Evolutionary conservation across 1,140 invertebrate genomes (phyloP).

Genomic region (Nasonia longicornis): DNA sequence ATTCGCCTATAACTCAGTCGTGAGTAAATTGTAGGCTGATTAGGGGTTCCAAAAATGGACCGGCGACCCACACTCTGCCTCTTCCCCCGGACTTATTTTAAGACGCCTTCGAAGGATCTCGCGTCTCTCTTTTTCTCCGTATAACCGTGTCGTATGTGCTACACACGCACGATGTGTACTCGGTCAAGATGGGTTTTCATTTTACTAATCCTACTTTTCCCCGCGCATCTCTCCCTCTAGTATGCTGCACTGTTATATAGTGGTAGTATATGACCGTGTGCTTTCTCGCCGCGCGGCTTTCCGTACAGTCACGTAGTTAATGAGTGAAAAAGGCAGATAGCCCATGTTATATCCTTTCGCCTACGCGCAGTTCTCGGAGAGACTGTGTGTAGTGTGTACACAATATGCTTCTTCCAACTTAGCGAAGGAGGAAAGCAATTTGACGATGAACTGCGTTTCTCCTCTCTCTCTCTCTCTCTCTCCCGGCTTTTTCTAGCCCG

Average conservation of each 20-base stretch:
- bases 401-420: background rate
- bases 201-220: constrained; percentile 17
- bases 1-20: no score
- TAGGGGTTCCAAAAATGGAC: constrained; percentile 6
- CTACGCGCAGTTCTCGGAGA: background rate
- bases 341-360: constrained; percentile 1
- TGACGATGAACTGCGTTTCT: constrained; percentile 2
- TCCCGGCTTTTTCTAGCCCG: background rate
- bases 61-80: background rate
- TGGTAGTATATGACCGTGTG: background rate
- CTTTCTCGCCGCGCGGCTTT: constrained; percentile 2
- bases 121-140: background rate
- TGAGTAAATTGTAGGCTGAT: background rate
- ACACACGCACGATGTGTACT: no score
- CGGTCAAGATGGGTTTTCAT: constrained; percentile 1
- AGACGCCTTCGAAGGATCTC: background rate
- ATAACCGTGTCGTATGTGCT: background rate
- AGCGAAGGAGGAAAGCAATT: background rate
- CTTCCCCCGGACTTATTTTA: background rate
- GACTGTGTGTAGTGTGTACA: background rate
- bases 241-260: background rate
- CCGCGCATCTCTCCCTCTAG: background rate
- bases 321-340: background rate
- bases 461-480: background rate
- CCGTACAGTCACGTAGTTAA: constrained; percentile 5